Conservation (phyloP, 92 coral and sea anemone genomes). For the Siderastrea radians region DNA sequence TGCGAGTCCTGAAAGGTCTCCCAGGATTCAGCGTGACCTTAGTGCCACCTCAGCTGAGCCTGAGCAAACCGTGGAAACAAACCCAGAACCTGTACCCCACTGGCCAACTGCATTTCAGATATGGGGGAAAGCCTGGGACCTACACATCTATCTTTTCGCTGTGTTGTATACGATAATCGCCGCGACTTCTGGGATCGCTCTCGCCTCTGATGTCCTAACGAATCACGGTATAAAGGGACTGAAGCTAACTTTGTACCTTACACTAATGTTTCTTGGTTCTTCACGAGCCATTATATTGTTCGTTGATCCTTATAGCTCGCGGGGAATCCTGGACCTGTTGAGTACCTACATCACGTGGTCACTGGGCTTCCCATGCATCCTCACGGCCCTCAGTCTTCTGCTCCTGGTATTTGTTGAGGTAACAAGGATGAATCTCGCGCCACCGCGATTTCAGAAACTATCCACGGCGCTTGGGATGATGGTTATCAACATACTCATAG, state of each 20-base stretch:
- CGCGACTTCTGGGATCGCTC: slow-evolving; percentile 14
- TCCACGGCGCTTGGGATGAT: slow-evolving; percentile 31
- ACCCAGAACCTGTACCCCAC: slow-evolving; percentile 59
- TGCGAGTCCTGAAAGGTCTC: neutral
- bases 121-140: slow-evolving; percentile 54
- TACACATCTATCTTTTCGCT: slow-evolving; percentile 45
- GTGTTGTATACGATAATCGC: slow-evolving; percentile 7
- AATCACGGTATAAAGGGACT: slow-evolving; percentile 26
- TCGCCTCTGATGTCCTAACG: slow-evolving; percentile 8
- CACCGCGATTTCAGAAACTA: slow-evolving; percentile 51
- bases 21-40: slow-evolving; percentile 6
- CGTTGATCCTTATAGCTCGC: slow-evolving; percentile 52
- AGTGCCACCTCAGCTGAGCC: slow-evolving; percentile 10
- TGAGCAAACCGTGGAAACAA: neutral
- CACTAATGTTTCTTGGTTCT: slow-evolving; percentile 30
- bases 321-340: slow-evolving; percentile 15
- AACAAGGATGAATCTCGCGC: slow-evolving; percentile 25
- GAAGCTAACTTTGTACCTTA: slow-evolving; percentile 26
- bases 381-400: slow-evolving; percentile 39
- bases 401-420: slow-evolving; percentile 42
- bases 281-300: slow-evolving; percentile 36
- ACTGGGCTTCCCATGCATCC: slow-evolving; percentile 48
- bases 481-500: slow-evolving; percentile 14
- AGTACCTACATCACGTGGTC: slow-evolving; percentile 49
- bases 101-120: slow-evolving; percentile 39